Evolutionary conservation across 2,888 invertebrate species (phyloP).

Genomic region (Phortica okadai): DNA sequence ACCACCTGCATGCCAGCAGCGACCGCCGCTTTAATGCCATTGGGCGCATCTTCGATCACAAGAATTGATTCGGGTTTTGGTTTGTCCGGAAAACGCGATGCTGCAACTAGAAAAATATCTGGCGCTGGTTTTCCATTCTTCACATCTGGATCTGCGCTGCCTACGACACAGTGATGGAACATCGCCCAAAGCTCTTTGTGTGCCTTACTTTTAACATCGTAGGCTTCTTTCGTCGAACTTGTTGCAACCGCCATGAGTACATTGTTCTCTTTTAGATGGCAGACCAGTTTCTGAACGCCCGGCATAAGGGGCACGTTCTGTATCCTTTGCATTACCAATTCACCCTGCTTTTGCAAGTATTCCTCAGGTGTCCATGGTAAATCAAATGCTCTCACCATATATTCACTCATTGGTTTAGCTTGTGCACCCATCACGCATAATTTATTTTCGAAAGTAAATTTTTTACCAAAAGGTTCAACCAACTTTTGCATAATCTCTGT

Average conservation of each 20-base stretch:
- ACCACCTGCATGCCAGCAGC: conserved; percentile 90
- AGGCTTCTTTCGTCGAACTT: conserved; percentile 84
- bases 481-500: neutral
- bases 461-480: conserved; percentile 58
- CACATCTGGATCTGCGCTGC: conserved; percentile 88
- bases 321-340: neutral
- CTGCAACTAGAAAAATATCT: conserved; percentile 88
- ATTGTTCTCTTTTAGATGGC: conserved; percentile 82
- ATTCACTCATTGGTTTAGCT: neutral
- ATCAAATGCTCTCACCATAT: neutral
- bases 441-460: neutral
- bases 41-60: conserved; percentile 93
- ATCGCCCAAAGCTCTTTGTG: conserved; percentile 81
- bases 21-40: conserved; percentile 85
- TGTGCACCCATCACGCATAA: conserved; percentile 5
- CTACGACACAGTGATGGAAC: conserved; percentile 85
- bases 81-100: conserved; percentile 82
- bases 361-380: conserved; percentile 11
- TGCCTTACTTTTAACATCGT: conserved; percentile 80
- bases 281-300: conserved; percentile 85
- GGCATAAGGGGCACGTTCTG: conserved; percentile 18
- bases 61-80: conserved; percentile 84
- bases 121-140: conserved; percentile 90
- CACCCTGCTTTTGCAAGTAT: neutral
- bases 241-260: conserved; percentile 91